Evolutionary conservation across 2,888 invertebrate genomes (phyloP).

Genomic region (Vesta saturnalis): DNA sequence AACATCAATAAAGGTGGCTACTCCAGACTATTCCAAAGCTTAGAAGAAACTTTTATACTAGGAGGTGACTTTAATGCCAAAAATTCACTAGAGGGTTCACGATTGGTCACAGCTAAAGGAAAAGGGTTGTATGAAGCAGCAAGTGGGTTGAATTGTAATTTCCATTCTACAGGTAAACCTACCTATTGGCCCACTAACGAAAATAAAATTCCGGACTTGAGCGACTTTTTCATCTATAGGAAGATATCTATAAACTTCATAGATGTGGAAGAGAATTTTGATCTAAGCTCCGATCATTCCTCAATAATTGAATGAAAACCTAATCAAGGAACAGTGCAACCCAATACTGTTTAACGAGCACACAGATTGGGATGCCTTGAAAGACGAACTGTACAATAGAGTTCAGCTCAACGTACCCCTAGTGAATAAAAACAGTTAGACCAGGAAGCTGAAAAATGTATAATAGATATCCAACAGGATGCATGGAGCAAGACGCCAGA

Average conservation of each 20-base stretch:
- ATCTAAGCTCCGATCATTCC: too few relatives aligned
- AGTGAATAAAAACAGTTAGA: not conserved
- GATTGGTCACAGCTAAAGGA: not conserved
- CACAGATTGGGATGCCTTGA: not conserved
- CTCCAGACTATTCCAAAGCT: not conserved
- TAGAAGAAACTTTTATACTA: not conserved
- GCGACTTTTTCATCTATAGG: too few relatives aligned
- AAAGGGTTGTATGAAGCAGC: not conserved
- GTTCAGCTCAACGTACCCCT: not conserved
- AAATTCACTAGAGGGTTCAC: not conserved
- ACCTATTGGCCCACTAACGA: not conserved
- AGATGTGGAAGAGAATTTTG: too few relatives aligned
- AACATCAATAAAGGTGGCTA: not conserved
- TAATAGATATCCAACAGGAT: not conserved
- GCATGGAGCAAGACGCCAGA: not conserved
- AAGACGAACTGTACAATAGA: not conserved
- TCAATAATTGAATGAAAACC: too few relatives aligned
- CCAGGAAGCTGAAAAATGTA: not conserved
- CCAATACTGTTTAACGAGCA: not conserved
- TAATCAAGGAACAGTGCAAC: not conserved
- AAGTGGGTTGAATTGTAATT: not conserved
- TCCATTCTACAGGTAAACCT: not conserved
- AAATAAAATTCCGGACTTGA: too few relatives aligned
- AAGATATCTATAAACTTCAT: too few relatives aligned
- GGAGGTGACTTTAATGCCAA: too few relatives aligned